Evolutionary conservation across 2,888 invertebrate species (phyloP), one percentile per base, ranked within the genome.

Genomic region (Aricia artaxerxes): DNA sequence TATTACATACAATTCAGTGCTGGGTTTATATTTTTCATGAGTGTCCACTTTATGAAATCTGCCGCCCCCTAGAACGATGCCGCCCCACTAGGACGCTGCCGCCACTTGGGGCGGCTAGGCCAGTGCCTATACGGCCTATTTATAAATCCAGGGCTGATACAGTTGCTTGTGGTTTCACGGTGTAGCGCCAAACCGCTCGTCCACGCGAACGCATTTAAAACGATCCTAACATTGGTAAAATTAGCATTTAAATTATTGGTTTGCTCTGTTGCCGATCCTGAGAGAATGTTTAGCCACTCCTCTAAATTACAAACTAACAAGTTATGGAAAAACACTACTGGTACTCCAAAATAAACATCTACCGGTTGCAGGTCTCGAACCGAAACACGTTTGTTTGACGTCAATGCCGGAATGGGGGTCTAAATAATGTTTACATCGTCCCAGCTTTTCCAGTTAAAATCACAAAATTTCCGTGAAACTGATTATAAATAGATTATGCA

Each of bases 321-420:
- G 31, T 64, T 64, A 11, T 64, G 64, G 64, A 64, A 64, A 64
- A 64, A 24, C 11, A 64, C 11, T 64, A 64, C 64, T 3, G 7
- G 31, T 31, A 31, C 11, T 61, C 7, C 24, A n/a, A 24, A 64
- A 64, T 31, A 64, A 64, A 64, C 64, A 64, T 4, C 3, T 64
- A 64, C 64, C 64, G 64, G 64, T 11, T 31, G 11, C 31, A 64
- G 31, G 64, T 31, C 24, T 57, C 57, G 57, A 57, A 13, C 4
- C 57, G 9, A 31, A 64, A 64, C 64, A 31, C 31, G 64, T 64
- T 64, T 64, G 31, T 64, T 64, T 64, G 64, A 64, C 64, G 64
- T 64, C 64, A 64, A 64, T 31, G 64, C 64, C 57, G 11, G 13
- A 16, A 57, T 57, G 64, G 64, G 64, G 31, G 31, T 31, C 64